Base-by-base conservation (phyloP, 2,113 vertebrate species). In the Ciconia stormi region DNA sequence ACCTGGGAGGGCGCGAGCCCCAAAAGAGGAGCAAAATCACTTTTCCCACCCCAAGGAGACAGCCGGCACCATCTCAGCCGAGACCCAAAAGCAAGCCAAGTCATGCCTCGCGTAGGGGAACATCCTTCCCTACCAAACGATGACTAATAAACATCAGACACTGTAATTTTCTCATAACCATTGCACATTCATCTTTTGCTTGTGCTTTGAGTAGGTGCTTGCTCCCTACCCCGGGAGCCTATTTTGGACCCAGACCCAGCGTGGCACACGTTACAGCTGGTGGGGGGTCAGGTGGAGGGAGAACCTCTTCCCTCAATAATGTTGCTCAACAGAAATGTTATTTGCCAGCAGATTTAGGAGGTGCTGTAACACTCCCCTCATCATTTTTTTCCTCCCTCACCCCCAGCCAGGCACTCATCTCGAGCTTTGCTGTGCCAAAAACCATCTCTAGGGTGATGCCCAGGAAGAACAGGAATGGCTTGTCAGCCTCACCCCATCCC, bases 1-100 rank as follows among this genome's bases (percentile, higher is more conserved):
- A 99, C 99, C 99, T 99, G 97, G 80, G 86, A 66, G 87, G 96
- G 87, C 92, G 1, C 14, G 88, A 98, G 90, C 80, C 96, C 88
- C 90, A 65, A 95, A 76, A 96, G 66, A 96, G 42, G 63, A 95
- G 89, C 83, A 78, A 83, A 91, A 93, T 98, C 95, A 98, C 73
- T 95, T 71, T 90, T 94, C 78, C 89, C 42, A 84, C 50, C 36
- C 27, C 46, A 87, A 96, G 59, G 63, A 84, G 55, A 42, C 13
- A 34, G 58, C 20, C 4, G 4, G 59, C 42, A 63, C 49, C 2
- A 0, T 19, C 74, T 89, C 59, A 46, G 42, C 69, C 70, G 1
- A 0, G 26, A 70, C 67, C 5, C 46, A 80, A 72, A 70, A 53
- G 50, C 59, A 67, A 89, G 91, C 90, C 80, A 92, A 95, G 82